Percentiles rank a stretch among this genome's conserved stretches.
Evolutionary conservation across 1,140 invertebrate species (phyloP).

Genomic region (Solenopsis invicta): DNA sequence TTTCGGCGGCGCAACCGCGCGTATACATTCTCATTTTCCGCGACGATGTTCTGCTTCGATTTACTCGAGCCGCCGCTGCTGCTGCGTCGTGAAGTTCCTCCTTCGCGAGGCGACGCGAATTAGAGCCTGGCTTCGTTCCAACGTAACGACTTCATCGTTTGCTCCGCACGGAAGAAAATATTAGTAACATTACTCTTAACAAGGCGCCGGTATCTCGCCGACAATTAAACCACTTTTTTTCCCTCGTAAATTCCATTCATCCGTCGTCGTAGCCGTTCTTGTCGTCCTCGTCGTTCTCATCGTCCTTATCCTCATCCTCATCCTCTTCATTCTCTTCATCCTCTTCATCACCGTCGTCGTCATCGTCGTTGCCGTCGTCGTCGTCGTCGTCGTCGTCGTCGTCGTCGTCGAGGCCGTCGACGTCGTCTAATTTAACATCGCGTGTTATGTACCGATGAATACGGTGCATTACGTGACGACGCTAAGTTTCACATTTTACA

Average conservation of each 20-base stretch:
- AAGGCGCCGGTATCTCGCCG: constrained; percentile 62
- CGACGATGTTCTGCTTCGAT: neutral
- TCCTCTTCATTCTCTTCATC: neutral
- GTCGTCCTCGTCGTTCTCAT: neutral
- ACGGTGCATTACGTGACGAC: constrained; percentile 33
- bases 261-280: constrained; percentile 26
- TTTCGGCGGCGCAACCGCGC: constrained; percentile 34
- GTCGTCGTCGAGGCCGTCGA: neutral
- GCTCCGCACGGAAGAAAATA: constrained; percentile 73
- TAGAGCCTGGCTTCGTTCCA: constrained; percentile 74
- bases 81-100: constrained; percentile 1
- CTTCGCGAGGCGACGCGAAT: constrained; percentile 66
- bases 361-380: neutral
- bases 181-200: constrained; percentile 75
- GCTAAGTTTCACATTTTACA: constrained; percentile 58
- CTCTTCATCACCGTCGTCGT: neutral
- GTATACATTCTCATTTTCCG: constrained; percentile 9
- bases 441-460: constrained; percentile 56
- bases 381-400: neutral
- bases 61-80: neutral
- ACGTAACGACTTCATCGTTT: constrained; percentile 75
- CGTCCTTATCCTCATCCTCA: neutral
- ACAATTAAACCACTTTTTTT: constrained; percentile 70
- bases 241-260: constrained; percentile 65
- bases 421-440: constrained; percentile 57